Conservation (phyloP, 2,113 vertebrate genomes). For the human region GRCh38 chr13:73465001-73465500, state of each 20-base stretch:
- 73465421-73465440: conserved; percentile 53
- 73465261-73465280: background rate
- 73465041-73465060: background rate
- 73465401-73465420: conserved; percentile 37
- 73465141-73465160: background rate
- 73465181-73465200: background rate
- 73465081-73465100: background rate
- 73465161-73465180: background rate
- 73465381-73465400: background rate
- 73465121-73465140: background rate
- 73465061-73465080: background rate
- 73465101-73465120: background rate
- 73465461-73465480: conserved; percentile 25
- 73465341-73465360: conserved; percentile 3
- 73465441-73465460: conserved; percentile 56
- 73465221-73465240: background rate
- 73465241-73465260: background rate
- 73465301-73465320: background rate
- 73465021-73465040: background rate
- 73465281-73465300: background rate
- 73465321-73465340: background rate
- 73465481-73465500: conserved; percentile 44
- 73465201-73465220: background rate
- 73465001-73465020: background rate
- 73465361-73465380: conserved; percentile 46